A percentile compares a stretch with the other conserved stretches of the same genome.
phyloP scores from a whole-genome alignment of 2,113 vertebrate genomes.

The Alligator mississippiensis region DNA sequence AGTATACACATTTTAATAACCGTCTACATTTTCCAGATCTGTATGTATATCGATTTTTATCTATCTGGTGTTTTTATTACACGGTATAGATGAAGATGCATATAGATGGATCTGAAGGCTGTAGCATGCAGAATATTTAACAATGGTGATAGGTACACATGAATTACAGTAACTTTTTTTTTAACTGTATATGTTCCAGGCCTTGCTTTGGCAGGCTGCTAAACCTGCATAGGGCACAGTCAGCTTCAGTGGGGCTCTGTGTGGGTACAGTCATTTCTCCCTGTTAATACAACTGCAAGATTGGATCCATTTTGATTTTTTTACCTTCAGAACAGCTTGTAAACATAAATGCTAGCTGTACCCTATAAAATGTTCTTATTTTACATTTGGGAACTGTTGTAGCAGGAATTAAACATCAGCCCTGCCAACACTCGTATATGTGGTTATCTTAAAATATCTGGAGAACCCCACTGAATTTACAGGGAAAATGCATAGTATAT shows the following conservation, averaged over 20 bases:
- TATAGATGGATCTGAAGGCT: constrained; percentile 19
- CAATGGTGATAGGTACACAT: constrained; percentile 47
- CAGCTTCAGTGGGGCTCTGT: background rate
- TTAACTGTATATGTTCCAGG: constrained; percentile 62
- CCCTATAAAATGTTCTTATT: constrained; percentile 23
- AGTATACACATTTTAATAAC: no score
- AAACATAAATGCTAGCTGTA: constrained; percentile 56
- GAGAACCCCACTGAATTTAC: background rate
- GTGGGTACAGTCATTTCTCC: constrained; percentile 7
- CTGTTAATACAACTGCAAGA: constrained; percentile 43
- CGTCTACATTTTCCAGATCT: background rate
- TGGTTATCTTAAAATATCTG: background rate
- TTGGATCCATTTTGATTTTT: constrained; percentile 51
- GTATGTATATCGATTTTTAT: background rate
- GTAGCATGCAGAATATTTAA: constrained; percentile 7
- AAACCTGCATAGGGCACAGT: constrained; percentile 58
- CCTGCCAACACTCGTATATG: background rate
- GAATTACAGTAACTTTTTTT: constrained; percentile 45
- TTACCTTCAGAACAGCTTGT: background rate
- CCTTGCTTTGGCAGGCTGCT: constrained; percentile 42
- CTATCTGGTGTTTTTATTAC: no score
- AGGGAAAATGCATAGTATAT: background rate
- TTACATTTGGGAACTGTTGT: constrained; percentile 20
- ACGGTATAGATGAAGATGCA: background rate
- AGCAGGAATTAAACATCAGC: constrained; percentile 30